phyloP scores from a whole-genome alignment of 2,113 vertebrate genomes.

The Nanorana parkeri region DNA sequence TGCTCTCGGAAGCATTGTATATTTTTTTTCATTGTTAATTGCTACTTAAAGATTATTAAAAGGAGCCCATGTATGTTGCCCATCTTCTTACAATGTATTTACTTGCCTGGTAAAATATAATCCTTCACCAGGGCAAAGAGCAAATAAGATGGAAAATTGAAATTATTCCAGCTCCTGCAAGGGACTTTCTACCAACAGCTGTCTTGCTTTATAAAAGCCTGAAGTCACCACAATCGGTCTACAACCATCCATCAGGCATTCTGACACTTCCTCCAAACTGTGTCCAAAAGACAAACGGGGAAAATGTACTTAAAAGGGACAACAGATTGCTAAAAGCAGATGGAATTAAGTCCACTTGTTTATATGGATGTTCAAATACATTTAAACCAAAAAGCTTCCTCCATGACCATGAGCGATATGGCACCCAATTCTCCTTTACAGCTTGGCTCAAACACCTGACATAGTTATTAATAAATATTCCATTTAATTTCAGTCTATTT shows the following conservation, averaged over 20 bases:
- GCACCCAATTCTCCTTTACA: conserved; percentile 75
- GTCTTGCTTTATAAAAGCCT: conserved; percentile 87
- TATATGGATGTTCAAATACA: conserved; percentile 78
- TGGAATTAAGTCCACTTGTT: conserved; percentile 85
- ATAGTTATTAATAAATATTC: conserved; percentile 77
- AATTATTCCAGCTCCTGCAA: conserved; percentile 81
- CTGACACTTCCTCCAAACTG: conserved; percentile 87
- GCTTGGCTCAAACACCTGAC: conserved; percentile 81
- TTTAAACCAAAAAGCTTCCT: conserved; percentile 75
- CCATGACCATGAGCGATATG: conserved; percentile 76
- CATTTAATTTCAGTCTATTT: conserved; percentile 79
- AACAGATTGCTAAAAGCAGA: conserved; percentile 78
- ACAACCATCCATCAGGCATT: conserved; percentile 79
- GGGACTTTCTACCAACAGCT: conserved; percentile 87
- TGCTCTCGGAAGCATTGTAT: conserved; percentile 1
- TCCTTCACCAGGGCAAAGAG: conserved; percentile 72
- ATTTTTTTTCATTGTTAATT: conserved; percentile 72
- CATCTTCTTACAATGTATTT: conserved; percentile 86
- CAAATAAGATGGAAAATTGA: conserved; percentile 87
- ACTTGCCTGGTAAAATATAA: conserved; percentile 76
- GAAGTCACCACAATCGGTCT: conserved; percentile 84
- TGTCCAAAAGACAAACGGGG: conserved; percentile 76
- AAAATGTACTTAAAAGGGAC: conserved; percentile 77
- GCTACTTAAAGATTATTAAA: conserved; percentile 82
- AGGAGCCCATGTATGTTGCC: conserved; percentile 77